A percentile compares a stretch with the other conserved stretches of the same genome.
Evolutionary conservation across 2,113 vertebrate species (phyloP).

Genomic region (Nothobranchius kuhntae): DNA sequence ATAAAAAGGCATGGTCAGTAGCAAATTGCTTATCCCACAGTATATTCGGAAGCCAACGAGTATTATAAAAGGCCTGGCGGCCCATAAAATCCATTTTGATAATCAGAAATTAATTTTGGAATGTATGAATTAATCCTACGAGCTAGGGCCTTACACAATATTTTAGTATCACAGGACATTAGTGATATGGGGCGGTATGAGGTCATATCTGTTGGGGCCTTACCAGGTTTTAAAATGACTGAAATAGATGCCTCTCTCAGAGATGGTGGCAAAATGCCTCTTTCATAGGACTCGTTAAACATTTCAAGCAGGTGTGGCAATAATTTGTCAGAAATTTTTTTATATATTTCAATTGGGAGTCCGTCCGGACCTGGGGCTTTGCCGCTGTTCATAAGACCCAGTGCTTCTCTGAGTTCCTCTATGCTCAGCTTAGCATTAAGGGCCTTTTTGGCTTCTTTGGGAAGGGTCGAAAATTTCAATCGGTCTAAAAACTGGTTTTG

Average conservation of each 20-base stretch:
- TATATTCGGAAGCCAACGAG: background rate
- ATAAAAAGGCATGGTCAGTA: background rate
- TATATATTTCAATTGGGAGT: too few species aligned
- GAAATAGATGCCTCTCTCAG: too few species aligned
- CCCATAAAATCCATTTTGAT: constrained; percentile 7
- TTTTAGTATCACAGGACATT: background rate
- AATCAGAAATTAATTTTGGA: background rate
- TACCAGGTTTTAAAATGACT: background rate
- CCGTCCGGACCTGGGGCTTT: too few species aligned
- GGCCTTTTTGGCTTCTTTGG: background rate
- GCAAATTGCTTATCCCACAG: background rate
- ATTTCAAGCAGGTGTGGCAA: too few species aligned
- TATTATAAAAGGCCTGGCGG: constrained; percentile 1
- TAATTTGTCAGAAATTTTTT: too few species aligned
- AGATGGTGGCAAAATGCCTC: too few species aligned
- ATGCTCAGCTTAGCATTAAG: background rate
- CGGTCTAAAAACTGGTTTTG: background rate
- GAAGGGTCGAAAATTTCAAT: background rate
- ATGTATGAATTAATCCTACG: background rate
- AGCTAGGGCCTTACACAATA: background rate
- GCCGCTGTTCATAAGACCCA: too few species aligned
- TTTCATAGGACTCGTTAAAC: too few species aligned
- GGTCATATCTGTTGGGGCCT: background rate
- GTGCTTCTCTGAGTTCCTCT: background rate
- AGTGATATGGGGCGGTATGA: background rate